These are phyloP conservation scores for Siniperca chuatsi DNA, from an alignment of 2,113 vertebrate species.

Conservation along the genomic window DNA sequence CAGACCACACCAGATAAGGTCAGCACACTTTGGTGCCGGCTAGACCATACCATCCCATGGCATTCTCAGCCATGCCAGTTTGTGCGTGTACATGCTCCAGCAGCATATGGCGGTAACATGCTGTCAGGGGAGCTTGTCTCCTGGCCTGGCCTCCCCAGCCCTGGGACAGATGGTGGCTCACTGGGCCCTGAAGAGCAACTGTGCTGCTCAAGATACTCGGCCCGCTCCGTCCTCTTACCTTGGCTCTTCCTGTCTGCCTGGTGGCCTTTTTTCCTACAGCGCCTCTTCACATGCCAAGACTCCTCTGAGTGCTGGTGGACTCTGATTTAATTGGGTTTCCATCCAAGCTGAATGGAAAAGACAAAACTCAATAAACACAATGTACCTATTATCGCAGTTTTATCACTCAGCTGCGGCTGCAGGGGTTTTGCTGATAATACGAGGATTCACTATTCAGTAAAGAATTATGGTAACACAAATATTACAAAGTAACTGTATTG, in stretches of 20 bases:
- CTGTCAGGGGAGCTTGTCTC: conserved; percentile 87
- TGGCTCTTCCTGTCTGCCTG: conserved; percentile 64
- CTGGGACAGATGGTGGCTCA: conserved; percentile 90
- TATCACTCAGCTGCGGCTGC: conserved; percentile 2
- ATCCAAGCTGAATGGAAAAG: conserved; percentile 39
- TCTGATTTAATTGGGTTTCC: conserved; percentile 51
- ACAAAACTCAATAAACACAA: conserved; percentile 22
- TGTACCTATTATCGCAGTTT: neutral
- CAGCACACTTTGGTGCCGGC: conserved; percentile 46
- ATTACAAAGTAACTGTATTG: neutral
- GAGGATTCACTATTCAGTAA: neutral
- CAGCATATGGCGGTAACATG: conserved; percentile 88
- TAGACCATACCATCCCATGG: conserved; percentile 36
- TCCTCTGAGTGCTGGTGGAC: conserved; percentile 29
- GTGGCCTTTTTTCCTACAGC: conserved; percentile 33
- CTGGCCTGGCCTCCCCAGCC: conserved; percentile 82
- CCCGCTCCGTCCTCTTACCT: conserved; percentile 53
- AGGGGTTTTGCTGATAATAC: neutral
- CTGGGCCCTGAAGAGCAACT: conserved; percentile 86
- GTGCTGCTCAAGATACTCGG: conserved; percentile 71
- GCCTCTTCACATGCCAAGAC: conserved; percentile 49
- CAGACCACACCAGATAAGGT: conserved; percentile 39
- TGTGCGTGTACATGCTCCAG: conserved; percentile 53
- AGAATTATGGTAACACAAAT: neutral
- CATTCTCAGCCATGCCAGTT: conserved; percentile 52